Evolutionary conservation across 2,797 vertebrate species (phyloP), one percentile per base, ranked within the genome.

Genomic region (Pagetopsis macropterus): DNA sequence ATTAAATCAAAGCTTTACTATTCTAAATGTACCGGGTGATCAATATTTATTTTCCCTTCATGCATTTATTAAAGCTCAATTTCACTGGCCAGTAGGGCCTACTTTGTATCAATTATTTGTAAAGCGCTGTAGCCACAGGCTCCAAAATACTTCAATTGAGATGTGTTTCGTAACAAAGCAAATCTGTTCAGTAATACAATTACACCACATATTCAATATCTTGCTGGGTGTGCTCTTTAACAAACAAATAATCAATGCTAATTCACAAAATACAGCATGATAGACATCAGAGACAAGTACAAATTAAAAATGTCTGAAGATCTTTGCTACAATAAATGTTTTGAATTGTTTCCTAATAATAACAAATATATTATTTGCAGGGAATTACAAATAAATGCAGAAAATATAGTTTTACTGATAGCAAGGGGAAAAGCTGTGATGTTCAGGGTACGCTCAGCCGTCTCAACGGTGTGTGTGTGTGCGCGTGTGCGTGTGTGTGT

Each of bases 51-150:
- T 91, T 88, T 82, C 63, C 70, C 16, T 82, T 88, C 81, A 86
- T 86, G 77, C 86, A 90, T 92, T 91, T 90, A 91, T 89, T 89
- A 88, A 84, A 84, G 74, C 79, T 86, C 78, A 87, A 88, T 91
- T 91, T 84, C 69, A 86, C 56, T 74, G 78, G 78, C 75, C 81
- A 84, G 80, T 70, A 76, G 78, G 83, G 65, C 77, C 72, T 84
- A 81, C 72, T 90, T 89, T 82, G 78, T 81, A 87, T 88, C 79
- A 89, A 89, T 89, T 87, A 87, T 89, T 87, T 89, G 57, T 81
- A 72, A 89, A 86, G 78, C 71, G 60, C 52, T 61, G 71, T 62
- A 78, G 79, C 81, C 88, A 90, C 82, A 87, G 70, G 85, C 87
- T 85, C 70, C 78, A 65, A 83, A 91, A 88, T 37, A 75, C 83